These are phyloP conservation scores for Sarotherodon lohbergeri DNA, from an alignment of 2,113 vertebrate species.

Conservation along the genomic window DNA sequence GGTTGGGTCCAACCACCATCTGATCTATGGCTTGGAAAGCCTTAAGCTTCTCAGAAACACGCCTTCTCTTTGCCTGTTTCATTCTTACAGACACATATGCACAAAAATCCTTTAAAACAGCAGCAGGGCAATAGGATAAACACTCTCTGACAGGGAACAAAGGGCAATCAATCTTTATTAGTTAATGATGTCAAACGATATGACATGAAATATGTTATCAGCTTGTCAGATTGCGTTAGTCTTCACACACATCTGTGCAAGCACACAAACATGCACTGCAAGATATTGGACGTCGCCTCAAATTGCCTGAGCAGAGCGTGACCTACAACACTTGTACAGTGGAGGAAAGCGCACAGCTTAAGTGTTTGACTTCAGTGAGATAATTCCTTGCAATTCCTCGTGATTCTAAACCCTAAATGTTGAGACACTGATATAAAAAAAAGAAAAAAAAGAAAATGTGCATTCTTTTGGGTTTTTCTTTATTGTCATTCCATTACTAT, in stretches of 20 bases:
- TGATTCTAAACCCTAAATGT: not conserved
- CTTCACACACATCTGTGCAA: not conserved
- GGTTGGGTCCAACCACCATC: conserved; percentile 70
- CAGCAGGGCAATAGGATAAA: conserved; percentile 10
- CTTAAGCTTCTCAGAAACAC: conserved; percentile 17
- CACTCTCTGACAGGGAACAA: conserved; percentile 25
- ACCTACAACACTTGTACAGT: not conserved
- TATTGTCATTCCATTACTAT: not conserved
- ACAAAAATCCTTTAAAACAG: not conserved
- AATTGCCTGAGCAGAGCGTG: conserved; percentile 18
- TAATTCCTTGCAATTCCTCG: not conserved
- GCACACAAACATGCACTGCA: not conserved
- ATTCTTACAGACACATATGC: not conserved
- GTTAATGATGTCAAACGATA: conserved; percentile 48
- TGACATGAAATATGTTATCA: conserved; percentile 48
- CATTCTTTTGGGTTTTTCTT: not conserved
- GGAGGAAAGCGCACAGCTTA: not conserved
- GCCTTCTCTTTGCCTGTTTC: not conserved
- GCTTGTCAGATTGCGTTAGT: conserved; percentile 31
- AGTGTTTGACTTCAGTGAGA: not conserved
- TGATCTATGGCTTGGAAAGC: conserved; percentile 61
- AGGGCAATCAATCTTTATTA: conserved; percentile 56
- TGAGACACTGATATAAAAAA: not conserved
- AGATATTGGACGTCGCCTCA: conserved; percentile 8
- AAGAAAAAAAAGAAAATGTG: not conserved